phyloP scores from a whole-genome alignment of 1,140 invertebrate genomes.

The Drosophila pandora region DNA sequence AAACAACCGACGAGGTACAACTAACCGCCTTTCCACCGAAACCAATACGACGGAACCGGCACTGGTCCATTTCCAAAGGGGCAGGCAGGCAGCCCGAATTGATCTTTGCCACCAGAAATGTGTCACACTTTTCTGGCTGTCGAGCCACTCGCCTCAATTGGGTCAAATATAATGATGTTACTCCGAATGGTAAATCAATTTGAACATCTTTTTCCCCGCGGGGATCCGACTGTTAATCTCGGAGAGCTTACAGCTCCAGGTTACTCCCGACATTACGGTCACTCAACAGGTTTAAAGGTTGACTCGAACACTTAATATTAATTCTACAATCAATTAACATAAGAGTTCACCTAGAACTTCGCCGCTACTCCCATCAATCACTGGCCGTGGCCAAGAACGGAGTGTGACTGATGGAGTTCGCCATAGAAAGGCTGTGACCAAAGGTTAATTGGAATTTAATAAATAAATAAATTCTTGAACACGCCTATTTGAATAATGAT shows the following conservation, averaged over 20 bases:
- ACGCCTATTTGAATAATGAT: constrained; percentile 14
- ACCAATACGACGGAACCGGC: constrained; percentile 26
- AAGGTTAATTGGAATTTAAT: constrained; percentile 15
- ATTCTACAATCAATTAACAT: constrained; percentile 44
- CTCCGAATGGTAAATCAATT: constrained; percentile 43
- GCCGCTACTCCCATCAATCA: constrained; percentile 28
- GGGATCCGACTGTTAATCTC: constrained; percentile 16
- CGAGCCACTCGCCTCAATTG: constrained; percentile 15
- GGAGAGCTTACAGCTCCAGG: constrained; percentile 5
- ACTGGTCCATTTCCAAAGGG: constrained; percentile 44
- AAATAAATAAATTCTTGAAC: constrained; percentile 12
- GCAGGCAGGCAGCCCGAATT: constrained; percentile 29
- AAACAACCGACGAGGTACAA: constrained; percentile 45
- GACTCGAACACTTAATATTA: constrained; percentile 28
- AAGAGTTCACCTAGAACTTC: constrained; percentile 41
- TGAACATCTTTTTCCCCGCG: constrained; percentile 13
- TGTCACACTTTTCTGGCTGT: constrained; percentile 44
- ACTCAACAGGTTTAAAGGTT: constrained; percentile 20
- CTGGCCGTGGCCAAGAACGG: constrained; percentile 18
- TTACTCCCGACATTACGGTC: constrained; percentile 6
- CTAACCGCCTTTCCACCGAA: constrained; percentile 34
- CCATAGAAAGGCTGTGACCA: constrained; percentile 18
- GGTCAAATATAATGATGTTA: constrained; percentile 46
- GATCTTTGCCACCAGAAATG: constrained; percentile 48
- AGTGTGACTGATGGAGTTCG: constrained; percentile 17